A percentile compares a stretch with the other conserved stretches of the same genome.
Evolutionary conservation across 2,113 vertebrate species (phyloP).

Genomic region (Aleadryas rufinucha): DNA sequence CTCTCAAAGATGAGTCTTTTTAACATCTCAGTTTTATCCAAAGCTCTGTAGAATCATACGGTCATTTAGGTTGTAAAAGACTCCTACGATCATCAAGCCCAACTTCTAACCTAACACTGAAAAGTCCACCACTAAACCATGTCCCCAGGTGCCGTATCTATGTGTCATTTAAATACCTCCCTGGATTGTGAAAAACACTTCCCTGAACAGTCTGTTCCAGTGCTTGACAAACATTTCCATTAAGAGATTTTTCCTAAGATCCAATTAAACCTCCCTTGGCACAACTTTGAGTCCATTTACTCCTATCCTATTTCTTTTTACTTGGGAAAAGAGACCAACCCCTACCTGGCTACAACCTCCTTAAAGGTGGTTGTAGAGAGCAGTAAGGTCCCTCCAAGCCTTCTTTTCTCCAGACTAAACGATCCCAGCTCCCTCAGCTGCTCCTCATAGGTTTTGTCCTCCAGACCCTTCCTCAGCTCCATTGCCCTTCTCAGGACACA

Average conservation of each 20-base stretch:
- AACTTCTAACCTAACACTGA: background rate
- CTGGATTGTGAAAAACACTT: background rate
- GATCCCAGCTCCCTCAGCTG: background rate
- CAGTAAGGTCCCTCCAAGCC: background rate
- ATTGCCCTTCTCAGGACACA: accelerated
- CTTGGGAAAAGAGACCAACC: background rate
- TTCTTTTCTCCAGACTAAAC: background rate
- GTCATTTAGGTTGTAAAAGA: background rate
- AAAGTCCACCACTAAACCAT: background rate
- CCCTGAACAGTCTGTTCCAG: background rate
- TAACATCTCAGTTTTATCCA: background rate
- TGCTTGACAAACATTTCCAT: background rate
- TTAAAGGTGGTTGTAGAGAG: background rate
- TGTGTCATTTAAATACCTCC: background rate
- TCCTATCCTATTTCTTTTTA: background rate
- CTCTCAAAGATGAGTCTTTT: background rate
- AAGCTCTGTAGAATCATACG: background rate
- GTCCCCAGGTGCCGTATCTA: background rate
- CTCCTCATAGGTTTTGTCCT: background rate
- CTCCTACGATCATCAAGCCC: background rate
- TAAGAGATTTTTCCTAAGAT: background rate
- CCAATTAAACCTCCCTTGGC: background rate
- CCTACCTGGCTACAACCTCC: no score
- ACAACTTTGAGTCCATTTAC: no score
- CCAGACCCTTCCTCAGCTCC: background rate